Evolutionary conservation across 2,888 invertebrate species (phyloP), one percentile per base, ranked within the genome.

Genomic region (Diaperis boleti): DNA sequence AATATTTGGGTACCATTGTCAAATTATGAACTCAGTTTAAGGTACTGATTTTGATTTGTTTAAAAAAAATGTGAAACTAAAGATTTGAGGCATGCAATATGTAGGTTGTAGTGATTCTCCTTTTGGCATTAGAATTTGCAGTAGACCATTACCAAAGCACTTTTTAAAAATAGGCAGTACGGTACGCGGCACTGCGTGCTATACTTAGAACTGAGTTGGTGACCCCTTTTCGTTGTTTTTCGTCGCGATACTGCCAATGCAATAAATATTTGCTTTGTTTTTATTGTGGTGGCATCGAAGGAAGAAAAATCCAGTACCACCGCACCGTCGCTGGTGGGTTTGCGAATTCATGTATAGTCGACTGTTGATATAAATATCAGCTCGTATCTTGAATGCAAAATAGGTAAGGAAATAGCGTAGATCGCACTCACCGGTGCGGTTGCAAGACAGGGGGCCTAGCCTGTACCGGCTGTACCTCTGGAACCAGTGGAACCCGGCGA

Each of bases 351-450:
- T 45, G 56, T 56, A 44, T 17, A 35, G 56, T 33, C 45, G 56
- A 64, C 62, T 65, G 66, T 69, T 68, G 69, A 70, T 70, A 69
- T 72, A 69, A 72, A 70, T 72, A 72, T 70, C 70, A 66, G 67
- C 64, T 65, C 67, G 68, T 68, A 72, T 72, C 72, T 71, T 71
- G 71, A 72, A 74, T 73, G 72, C 71, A 72, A 74, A 74, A 68
- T 74, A 73, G 73, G 73, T 68, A 74, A 73, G 71, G 72, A 71
- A 71, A 72, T 69, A 68, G 65, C 70, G 66, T 65, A 69, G 63
- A 66, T 54, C 54, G 54, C 54, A 54, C 42, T 54, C 54, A 61
- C 63, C 70, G 65, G 68, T 67, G 66, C 68, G 49, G 69, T 69
- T 69, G 72, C 72, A 66, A 72, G 71, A 69, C 72, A 71, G 72